A percentile compares a stretch with the other conserved stretches of the same genome.
These are phyloP conservation scores for Drosophila melanogaster DNA, from an alignment of 1,140 invertebrate species.

Conservation along the genomic window Release_6_plus_ISO1_MT NT_033777.3:4328001-4328500, in stretches of 20 bases:
- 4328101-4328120: not conserved
- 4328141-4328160: slow-evolving; percentile 88
- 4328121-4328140: slow-evolving; percentile 83
- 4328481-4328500: slow-evolving; percentile 73
- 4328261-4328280: slow-evolving; percentile 14
- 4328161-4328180: slow-evolving; percentile 89
- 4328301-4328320: slow-evolving; percentile 26
- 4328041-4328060: not conserved
- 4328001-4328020: slow-evolving; percentile 67
- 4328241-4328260: slow-evolving; percentile 64
- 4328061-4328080: not conserved
- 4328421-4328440: slow-evolving; percentile 27
- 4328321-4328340: slow-evolving; percentile 66
- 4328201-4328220: slow-evolving; percentile 77
- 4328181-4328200: slow-evolving; percentile 87
- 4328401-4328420: slow-evolving; percentile 22
- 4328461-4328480: slow-evolving; percentile 77
- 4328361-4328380: slow-evolving; percentile 6
- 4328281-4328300: slow-evolving; percentile 9
- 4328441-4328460: slow-evolving; percentile 55
- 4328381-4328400: slow-evolving; percentile 42
- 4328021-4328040: slow-evolving; percentile 11
- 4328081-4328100: not conserved
- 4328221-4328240: slow-evolving; percentile 64
- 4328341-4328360: slow-evolving; percentile 33